Evolutionary conservation across 2,888 invertebrate genomes (phyloP), one percentile per base, ranked within the genome.

Genomic region (Agrilus biguttatus): DNA sequence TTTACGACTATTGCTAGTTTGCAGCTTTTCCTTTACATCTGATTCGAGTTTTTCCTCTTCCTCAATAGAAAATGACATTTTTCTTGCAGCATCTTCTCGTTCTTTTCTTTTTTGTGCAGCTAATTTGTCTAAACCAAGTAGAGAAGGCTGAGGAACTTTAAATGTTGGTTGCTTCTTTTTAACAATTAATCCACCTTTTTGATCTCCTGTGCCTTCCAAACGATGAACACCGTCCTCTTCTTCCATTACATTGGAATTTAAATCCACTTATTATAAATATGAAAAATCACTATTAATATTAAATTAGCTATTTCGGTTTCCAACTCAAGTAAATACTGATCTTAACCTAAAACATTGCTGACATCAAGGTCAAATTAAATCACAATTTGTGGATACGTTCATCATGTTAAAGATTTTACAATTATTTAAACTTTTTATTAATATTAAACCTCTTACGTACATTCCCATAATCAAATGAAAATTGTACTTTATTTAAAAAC

Each of bases 81-180:
- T 67, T 3, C 80, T 66, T 41, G 77, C 77, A 13, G 64, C 62
- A 51, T 78, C 77, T 53, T 77, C 77, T 43, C 68, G 68, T 55
- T 77, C 75, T 47, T 67, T 69, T 8, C 83, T 72, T 50, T 82
- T 79, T 42, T 77, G 74, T n/a, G 80, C 85, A 14, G 91, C 91
- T 48, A 92, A 66, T 62, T 81, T 84, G 62, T 92, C 91, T 40
- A 92, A 67, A 0, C 92, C 92, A 6, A 91, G 66, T 8, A 85
- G 65, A 0, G 91, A 91, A 34, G 77, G 73, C 55, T 74, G 78
- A 0, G 83, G 87, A 41, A 83, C 75, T 65, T 86, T 87, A 55
- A 87, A 85, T 17, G 75, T 75, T n/a, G 68, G 67, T 2, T 73
- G 68, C 62, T 78, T 80, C 65, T 82, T 85, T 55, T 80, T 79